These are phyloP conservation scores for Grammomys surdaster DNA, from an alignment of 2,113 vertebrate species.

Conservation along the genomic window DNA sequence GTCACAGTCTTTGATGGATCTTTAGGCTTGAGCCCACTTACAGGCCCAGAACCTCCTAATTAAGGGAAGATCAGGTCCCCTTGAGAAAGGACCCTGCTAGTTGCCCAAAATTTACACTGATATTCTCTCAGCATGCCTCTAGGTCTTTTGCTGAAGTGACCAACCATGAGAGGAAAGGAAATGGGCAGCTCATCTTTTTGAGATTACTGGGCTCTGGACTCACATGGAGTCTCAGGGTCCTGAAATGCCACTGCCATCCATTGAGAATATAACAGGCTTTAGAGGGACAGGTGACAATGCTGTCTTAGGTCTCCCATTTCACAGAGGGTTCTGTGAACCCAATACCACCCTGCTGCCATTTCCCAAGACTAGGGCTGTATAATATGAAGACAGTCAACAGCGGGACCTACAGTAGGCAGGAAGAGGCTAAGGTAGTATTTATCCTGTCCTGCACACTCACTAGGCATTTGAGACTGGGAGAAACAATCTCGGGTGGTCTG, in stretches of 20 bases:
- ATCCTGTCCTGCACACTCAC: rapidly evolving
- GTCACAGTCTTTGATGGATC: background rate
- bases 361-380: too few relatives aligned
- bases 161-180: too few relatives aligned
- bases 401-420: rapidly evolving
- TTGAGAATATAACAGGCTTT: background rate
- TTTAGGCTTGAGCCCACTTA: too few relatives aligned
- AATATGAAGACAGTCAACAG: background rate
- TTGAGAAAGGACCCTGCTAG: background rate
- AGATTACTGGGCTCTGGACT: background rate
- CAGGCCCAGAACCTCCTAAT: background rate
- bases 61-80: too few relatives aligned
- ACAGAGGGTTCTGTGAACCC: background rate
- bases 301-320: background rate
- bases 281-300: background rate
- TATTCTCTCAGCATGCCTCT: background rate
- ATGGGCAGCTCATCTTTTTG: too few relatives aligned
- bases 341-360: background rate
- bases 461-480: background rate
- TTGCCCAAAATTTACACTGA: too few relatives aligned
- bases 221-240: background rate
- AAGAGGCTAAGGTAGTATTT: background rate
- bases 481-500: conserved; percentile 58
- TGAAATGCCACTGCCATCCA: too few relatives aligned
- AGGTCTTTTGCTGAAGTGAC: background rate